Conservation (phyloP, 92 coral and sea anemone genomes). For the Epizoanthus stellaris region DNA sequence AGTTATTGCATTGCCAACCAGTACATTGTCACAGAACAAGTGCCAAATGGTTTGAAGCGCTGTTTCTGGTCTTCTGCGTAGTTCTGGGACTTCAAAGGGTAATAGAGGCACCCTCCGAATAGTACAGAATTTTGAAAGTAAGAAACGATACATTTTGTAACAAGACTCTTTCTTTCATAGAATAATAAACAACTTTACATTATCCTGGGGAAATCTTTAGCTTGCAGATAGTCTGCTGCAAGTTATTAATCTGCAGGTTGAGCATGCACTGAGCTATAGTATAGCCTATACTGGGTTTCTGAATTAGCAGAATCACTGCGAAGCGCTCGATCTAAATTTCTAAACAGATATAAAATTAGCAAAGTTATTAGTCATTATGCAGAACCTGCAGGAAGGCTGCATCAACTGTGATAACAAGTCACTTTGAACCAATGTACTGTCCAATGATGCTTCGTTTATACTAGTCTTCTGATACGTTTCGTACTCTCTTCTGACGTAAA, state of each 20-base stretch:
- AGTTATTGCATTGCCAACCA: not conserved
- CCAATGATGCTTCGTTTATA: not conserved
- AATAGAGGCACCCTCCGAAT: not conserved
- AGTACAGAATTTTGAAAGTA: not conserved
- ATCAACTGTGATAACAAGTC: constrained; percentile 6
- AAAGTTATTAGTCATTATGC: constrained; percentile 1
- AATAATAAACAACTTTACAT: not conserved
- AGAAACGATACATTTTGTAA: not conserved
- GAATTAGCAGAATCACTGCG: too few relatives aligned
- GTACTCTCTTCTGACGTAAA: not conserved
- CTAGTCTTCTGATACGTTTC: too few relatives aligned
- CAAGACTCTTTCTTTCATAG: not conserved
- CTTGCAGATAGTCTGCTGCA: not conserved
- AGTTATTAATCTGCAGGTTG: not conserved
- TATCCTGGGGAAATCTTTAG: not conserved
- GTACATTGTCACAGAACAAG: not conserved
- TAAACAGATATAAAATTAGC: not conserved
- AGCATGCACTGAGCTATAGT: not conserved
- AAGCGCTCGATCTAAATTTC: not conserved
- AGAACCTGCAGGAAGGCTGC: not conserved
- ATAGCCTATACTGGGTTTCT: too few relatives aligned
- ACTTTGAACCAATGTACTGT: not conserved
- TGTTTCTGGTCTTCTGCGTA: not conserved
- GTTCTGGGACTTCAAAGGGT: not conserved
- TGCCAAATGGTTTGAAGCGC: not conserved